Percentiles rank a stretch among this genome's conserved stretches.
Conservation (phyloP, 1,140 invertebrate species). For the Melanaphis sacchari region DNA sequence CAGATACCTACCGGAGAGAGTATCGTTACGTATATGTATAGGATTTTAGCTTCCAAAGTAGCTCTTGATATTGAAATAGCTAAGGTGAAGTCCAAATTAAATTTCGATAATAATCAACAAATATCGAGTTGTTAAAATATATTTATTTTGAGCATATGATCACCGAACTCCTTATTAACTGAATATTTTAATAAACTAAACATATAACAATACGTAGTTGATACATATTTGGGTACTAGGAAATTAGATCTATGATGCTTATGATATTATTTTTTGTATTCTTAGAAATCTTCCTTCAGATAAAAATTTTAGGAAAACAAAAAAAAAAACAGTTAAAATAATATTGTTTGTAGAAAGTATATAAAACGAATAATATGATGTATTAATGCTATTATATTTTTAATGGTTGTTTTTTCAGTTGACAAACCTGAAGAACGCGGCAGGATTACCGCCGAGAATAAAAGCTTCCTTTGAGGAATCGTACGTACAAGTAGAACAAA, state of each 20-base stretch:
- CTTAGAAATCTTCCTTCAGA: no score
- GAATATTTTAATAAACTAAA: no score
- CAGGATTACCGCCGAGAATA: not conserved
- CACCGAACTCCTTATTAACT: no score
- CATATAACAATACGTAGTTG: not conserved
- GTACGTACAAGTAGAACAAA: not conserved
- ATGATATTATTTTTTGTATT: no score
- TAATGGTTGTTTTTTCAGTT: slow-evolving; percentile 9
- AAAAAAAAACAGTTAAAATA: no score
- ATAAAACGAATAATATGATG: not conserved
- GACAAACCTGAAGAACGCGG: not conserved
- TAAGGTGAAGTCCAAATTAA: not conserved
- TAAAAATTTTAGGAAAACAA: no score
- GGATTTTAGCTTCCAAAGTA: slow-evolving; percentile 12
- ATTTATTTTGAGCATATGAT: not conserved
- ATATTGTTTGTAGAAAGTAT: not conserved
- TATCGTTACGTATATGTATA: slow-evolving; percentile 29
- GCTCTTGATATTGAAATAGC: slow-evolving; percentile 40
- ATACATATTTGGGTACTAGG: not conserved
- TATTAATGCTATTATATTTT: not conserved
- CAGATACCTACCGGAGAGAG: not conserved
- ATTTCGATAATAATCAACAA: not conserved
- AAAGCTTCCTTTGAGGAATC: slow-evolving; percentile 29
- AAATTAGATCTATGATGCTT: no score
- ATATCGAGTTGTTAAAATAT: not conserved